Percentiles rank a stretch among this genome's conserved stretches.
Conservation (phyloP, 92 coral and sea anemone genomes). For the Pocillopora grandis region DNA sequence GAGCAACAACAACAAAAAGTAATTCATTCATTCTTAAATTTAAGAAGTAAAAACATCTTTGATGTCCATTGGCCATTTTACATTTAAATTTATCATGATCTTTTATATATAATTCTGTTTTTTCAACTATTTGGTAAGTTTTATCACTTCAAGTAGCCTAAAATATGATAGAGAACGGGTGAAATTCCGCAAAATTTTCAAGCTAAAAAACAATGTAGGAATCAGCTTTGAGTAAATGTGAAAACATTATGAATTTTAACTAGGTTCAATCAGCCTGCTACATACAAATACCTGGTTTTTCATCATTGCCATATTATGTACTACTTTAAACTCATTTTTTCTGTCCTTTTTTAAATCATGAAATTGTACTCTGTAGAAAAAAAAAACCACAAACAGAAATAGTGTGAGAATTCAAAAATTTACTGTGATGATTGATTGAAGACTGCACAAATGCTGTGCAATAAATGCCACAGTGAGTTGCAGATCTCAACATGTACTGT, state of each 20-base stretch:
- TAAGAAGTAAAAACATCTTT: too few species aligned
- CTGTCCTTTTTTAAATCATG: conserved; percentile 61
- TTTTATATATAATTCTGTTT: too few species aligned
- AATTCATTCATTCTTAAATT: neutral
- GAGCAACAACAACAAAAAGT: neutral
- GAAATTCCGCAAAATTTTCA: too few species aligned
- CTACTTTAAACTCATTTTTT: conserved; percentile 42
- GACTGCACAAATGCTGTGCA: too few species aligned
- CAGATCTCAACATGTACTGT: too few species aligned
- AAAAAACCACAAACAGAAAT: neutral
- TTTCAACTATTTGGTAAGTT: too few species aligned
- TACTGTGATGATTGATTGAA: too few species aligned
- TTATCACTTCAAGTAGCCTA: too few species aligned
- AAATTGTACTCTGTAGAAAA: conserved; percentile 53
- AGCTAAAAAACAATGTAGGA: neutral
- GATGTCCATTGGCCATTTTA: too few species aligned
- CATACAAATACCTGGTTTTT: conserved; percentile 55
- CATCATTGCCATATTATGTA: conserved; percentile 63
- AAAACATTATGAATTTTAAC: neutral
- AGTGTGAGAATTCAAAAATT: neutral
- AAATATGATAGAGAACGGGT: too few species aligned
- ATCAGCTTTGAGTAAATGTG: neutral
- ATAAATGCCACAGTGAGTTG: too few species aligned
- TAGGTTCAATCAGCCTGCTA: neutral
- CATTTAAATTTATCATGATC: too few species aligned